Base-by-base conservation (phyloP, 2,888 invertebrate species). In the Crossocerus cetratus region DNA sequence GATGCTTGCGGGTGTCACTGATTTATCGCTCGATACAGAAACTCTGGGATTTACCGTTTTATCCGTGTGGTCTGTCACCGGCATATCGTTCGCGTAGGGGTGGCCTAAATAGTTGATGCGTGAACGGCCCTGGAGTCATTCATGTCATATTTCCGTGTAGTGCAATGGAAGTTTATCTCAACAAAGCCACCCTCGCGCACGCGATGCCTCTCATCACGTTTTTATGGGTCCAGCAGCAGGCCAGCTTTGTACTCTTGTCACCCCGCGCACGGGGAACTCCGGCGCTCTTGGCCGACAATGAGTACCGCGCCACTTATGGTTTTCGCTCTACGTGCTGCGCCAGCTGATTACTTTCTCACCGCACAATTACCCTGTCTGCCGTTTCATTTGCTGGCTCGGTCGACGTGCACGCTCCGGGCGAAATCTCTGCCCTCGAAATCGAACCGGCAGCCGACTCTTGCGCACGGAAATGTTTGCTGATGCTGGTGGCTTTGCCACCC, bases 311-410 rank as follows among this genome's bases (percentile, higher is more conserved):
- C 66, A 77, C 72, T 81, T 75, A 79, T 22, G 70, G 61, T 74
- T 68, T 32, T 65, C 67, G 23, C 67, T 70, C 72, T 68, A 85
- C 84, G 84, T 82, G 83, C 81, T 78, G 76, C 72, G 75, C 77
- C 77, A 80, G 82, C 84, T 86, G 86, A 88, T 89, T 88, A 88
- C 86, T 87, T 87, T 88, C 87, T 87, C 80, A 88, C 81, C 80
- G 77, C 77, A 83, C 86, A 87, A 87, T 88, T 88, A 86, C 83
- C 78, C 77, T 72, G 75, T 67, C 66, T 73, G 73, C 71, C 62
- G 74, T 79, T 77, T 76, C 78, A 65, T 76, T 62, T 69, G 58
- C 21, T 57, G 69, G 59, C 32, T 21, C 18, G 11, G 63, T 14
- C 20, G 49, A 4, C 49, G n/a, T n/a, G 49, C 49, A 49, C 49